Base-by-base conservation (phyloP, 2,797 vertebrate species). In the Tenualosa ilisha region DNA sequence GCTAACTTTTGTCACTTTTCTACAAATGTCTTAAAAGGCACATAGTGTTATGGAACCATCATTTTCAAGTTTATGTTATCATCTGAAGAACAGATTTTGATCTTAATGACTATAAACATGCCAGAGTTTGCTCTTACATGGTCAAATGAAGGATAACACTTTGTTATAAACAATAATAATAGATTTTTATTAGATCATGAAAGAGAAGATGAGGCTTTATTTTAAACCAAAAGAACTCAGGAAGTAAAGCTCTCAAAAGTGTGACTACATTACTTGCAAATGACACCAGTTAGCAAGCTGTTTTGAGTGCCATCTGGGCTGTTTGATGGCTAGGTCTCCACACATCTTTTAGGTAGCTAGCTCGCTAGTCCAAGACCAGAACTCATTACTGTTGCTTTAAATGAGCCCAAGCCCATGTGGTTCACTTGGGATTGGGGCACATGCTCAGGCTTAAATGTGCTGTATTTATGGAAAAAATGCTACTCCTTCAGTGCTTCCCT, bases 11-110 rank as follows among this genome's bases (percentile, higher is more conserved):
- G 72, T 22, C 72, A 79, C 72, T 22, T 22, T 46, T 63, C 17
- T 3, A 79, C 31, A 81, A 84, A 81, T 51, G 46, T 83, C 40
- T 82, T 26, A 51, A 26, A 83, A 53, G 37, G 56, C 49, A 83
- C 81, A 81, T n/a, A 5, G 15, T 43, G 12, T 75, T 20, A 15
- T 9, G 12, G 15, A 17, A 54, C 20, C 51, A 72, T 5, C 37
- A 75, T 79, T 1, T 20, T 22, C 37, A 79, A 46, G 22, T 46
- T 6, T 2, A 63, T 24, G 2, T 63, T 20, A 59, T 59, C 56
- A 7, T 63, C n/a, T 63, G n/a, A 63, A 63, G n/a, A 9, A n/a
- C 4, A 7, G 17, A 22, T 56, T 20, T 56, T 56, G 20, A 51
- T 51, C 50, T 1, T 51, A 51, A 51, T 12, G 50, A 12, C 46